These are phyloP conservation scores for Chelmon rostratus DNA, from an alignment of 2,797 vertebrate genomes.

Conservation along the genomic window DNA sequence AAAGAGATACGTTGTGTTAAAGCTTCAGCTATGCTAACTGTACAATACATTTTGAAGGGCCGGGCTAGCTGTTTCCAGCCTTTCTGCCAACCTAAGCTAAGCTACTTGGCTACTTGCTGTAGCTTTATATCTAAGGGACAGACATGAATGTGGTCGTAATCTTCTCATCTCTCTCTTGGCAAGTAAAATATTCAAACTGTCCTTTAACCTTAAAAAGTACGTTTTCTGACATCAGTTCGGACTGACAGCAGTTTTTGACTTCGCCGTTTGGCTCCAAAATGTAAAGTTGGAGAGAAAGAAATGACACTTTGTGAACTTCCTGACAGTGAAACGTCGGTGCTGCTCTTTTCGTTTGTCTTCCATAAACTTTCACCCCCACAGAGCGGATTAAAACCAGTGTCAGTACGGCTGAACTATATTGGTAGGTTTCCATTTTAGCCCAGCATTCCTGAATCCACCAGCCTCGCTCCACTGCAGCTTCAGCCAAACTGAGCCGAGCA, in stretches of 20 bases:
- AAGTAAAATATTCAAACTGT: background rate
- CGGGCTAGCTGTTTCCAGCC: background rate
- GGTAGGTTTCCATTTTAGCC: constrained; percentile 47
- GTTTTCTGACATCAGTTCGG: constrained; percentile 9
- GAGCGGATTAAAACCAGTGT: constrained; percentile 22
- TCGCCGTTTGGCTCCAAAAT: constrained; percentile 10
- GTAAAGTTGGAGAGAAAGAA: constrained; percentile 30
- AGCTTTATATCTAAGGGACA: background rate
- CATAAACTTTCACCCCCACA: constrained; percentile 19
- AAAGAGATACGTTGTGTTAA: background rate
- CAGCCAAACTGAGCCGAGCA: background rate
- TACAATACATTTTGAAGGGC: background rate
- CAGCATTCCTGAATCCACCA: constrained; percentile 37
- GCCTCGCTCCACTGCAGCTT: constrained; percentile 6
- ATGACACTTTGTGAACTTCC: constrained; percentile 36
- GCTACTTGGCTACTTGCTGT: background rate
- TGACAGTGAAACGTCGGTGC: constrained; percentile 21
- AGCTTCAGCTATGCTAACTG: no score
- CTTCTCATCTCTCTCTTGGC: background rate
- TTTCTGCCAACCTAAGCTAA: constrained; percentile 20
- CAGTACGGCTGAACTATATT: constrained; percentile 15
- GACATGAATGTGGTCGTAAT: background rate
- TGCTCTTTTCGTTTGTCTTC: constrained; percentile 34
- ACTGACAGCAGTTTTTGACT: constrained; percentile 30
- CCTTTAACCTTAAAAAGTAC: background rate